Evolutionary conservation across 2,888 invertebrate species (phyloP).

Genomic region (Aplocera efformata): DNA sequence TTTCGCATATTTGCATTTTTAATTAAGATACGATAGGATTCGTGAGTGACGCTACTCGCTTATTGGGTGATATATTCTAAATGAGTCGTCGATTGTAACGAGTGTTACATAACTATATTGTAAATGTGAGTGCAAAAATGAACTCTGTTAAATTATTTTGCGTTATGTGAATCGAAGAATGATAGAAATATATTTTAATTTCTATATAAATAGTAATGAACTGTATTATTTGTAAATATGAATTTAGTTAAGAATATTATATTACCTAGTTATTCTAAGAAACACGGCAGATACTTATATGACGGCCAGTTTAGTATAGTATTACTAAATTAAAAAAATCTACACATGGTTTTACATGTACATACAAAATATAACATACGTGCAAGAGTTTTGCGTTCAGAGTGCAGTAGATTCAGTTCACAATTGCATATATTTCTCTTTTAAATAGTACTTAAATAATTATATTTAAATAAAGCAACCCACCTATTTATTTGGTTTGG

Average conservation of each 20-base stretch:
- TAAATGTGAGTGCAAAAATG: slow-evolving; percentile 80
- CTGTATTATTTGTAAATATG: slow-evolving; percentile 84
- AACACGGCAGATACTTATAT: slow-evolving; percentile 84
- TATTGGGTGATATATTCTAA: slow-evolving; percentile 79
- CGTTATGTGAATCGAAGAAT: slow-evolving; percentile 80
- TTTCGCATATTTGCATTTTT: slow-evolving; percentile 80
- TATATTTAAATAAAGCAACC: slow-evolving; percentile 15
- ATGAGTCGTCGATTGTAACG: slow-evolving; percentile 72
- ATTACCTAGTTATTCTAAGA: slow-evolving; percentile 79
- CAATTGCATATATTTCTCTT: slow-evolving; percentile 9
- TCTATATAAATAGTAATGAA: slow-evolving; percentile 77
- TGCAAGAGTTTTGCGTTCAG: slow-evolving; percentile 46
- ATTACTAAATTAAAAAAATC: slow-evolving; percentile 81
- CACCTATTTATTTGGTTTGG: slow-evolving; percentile 24
- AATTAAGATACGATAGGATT: slow-evolving; percentile 74
- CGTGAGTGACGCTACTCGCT: slow-evolving; percentile 76
- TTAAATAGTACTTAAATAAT: slow-evolving; percentile 18
- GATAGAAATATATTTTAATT: slow-evolving; percentile 81
- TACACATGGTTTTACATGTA: slow-evolving; percentile 81
- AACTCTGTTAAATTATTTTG: slow-evolving; percentile 82
- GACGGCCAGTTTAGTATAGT: slow-evolving; percentile 87
- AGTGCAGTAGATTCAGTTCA: slow-evolving; percentile 42
- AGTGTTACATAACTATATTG: slow-evolving; percentile 75
- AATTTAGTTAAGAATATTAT: slow-evolving; percentile 82
- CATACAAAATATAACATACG: slow-evolving; percentile 59